Evolutionary conservation across 2,797 vertebrate genomes (phyloP).

Genomic region (Sebastiscus albofasciatus): DNA sequence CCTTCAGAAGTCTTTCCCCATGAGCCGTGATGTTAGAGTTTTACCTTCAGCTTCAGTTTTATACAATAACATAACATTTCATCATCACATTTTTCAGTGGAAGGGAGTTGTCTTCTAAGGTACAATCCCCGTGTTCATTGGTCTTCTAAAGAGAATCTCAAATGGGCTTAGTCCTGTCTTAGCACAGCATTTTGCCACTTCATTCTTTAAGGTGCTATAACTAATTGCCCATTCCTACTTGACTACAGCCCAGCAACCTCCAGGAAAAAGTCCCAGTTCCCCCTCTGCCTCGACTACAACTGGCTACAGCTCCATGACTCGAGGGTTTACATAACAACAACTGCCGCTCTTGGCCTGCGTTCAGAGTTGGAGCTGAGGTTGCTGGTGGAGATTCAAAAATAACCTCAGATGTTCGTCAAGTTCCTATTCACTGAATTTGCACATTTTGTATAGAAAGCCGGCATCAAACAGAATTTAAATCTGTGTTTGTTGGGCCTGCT

Average conservation of each 20-base stretch:
- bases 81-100: neutral
- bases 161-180: too few relatives aligned
- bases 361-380: conserved; percentile 15
- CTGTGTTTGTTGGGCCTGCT: conserved; percentile 16
- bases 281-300: neutral
- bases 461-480: conserved; percentile 13
- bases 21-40: neutral
- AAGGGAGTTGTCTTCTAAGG: too few relatives aligned
- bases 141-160: too few relatives aligned
- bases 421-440: conserved; percentile 5
- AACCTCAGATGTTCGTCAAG: neutral
- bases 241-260: neutral
- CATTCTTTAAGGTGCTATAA: too few relatives aligned
- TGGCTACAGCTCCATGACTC: neutral
- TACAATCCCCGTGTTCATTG: too few relatives aligned
- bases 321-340: conserved; percentile 11
- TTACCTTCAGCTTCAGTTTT: neutral
- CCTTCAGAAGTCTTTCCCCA: neutral
- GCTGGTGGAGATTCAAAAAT: neutral
- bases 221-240: too few relatives aligned
- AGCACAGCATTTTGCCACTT: too few relatives aligned
- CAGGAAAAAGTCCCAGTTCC: neutral
- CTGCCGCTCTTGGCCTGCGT: neutral
- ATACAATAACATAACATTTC: neutral
- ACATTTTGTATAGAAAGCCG: neutral